Percentiles rank a stretch among this genome's conserved stretches.
phyloP scores from a whole-genome alignment of 2,888 invertebrate genomes.

The Chouioia cunea region DNA sequence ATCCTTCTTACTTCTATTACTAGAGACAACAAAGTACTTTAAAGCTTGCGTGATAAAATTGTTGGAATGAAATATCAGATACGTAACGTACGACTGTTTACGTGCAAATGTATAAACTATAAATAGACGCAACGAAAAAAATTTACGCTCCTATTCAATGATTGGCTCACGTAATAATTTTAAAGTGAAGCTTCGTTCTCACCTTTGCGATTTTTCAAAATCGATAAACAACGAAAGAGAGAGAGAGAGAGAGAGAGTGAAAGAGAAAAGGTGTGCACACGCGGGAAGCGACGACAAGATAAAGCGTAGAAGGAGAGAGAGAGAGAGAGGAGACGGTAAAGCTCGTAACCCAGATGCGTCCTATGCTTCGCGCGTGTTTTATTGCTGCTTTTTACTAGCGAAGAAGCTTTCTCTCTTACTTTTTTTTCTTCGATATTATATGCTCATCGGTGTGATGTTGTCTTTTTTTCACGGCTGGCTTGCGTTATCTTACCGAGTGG shows the following conservation, averaged over 20 bases:
- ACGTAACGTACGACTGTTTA: no score
- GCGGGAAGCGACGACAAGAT: constrained; percentile 48
- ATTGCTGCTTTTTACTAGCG: constrained; percentile 62
- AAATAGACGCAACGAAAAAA: no score
- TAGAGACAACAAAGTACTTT: no score
- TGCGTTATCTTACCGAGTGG: no score
- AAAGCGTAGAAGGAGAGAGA: constrained; percentile 59
- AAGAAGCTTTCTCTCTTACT: not conserved
- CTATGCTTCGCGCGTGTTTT: constrained; percentile 60
- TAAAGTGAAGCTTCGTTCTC: no score
- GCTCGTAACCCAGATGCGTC: constrained; percentile 67
- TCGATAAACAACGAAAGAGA: not conserved
- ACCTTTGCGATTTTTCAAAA: no score
- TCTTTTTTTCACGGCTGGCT: not conserved
- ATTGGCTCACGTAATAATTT: no score
- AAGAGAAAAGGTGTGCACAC: constrained; percentile 50
- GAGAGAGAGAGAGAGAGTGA: constrained; percentile 23
- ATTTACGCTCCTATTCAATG: no score
- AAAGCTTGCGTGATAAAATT: no score
- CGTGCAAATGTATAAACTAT: no score
- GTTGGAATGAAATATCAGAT: no score
- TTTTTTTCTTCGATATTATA: constrained; percentile 11
- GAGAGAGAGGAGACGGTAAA: constrained; percentile 58
- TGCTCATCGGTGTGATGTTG: constrained; percentile 19
- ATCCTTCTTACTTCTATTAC: no score